These are phyloP conservation scores for Protomyctophum bolini DNA, from an alignment of 2,113 vertebrate genomes.

Conservation along the genomic window DNA sequence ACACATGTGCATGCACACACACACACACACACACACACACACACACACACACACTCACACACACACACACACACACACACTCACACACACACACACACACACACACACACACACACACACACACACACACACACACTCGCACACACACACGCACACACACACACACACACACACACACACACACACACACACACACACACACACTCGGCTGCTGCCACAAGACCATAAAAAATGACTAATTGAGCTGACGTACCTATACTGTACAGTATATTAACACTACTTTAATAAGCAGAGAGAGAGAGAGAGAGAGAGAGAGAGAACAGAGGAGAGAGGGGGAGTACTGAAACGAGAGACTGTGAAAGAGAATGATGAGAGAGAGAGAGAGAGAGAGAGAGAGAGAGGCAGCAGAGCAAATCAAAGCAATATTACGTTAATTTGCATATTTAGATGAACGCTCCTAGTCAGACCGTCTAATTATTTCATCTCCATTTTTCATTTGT, in stretches of 20 bases:
- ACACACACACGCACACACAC: neutral
- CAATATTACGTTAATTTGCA: conserved; percentile 83
- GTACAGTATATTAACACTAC: conserved; percentile 51
- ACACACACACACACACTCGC: neutral
- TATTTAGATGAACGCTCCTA: conserved; percentile 82
- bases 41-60: no score
- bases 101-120: conserved; percentile 26
- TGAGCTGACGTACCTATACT: conserved; percentile 44
- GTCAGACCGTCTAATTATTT: conserved; percentile 82
- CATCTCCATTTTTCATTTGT: conserved; percentile 79
- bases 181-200: conserved; percentile 1
- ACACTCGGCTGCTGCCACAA: neutral
- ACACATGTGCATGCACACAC: no score
- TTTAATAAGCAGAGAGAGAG: conserved; percentile 43
- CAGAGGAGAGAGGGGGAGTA: neutral
- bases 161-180: conserved; percentile 38
- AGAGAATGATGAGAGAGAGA: conserved; percentile 30
- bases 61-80: neutral
- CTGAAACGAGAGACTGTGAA: neutral
- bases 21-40: no score
- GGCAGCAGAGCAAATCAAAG: conserved; percentile 81
- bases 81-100: conserved; percentile 30
- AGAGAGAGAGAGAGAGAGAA: conserved; percentile 12
- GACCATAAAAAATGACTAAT: conserved; percentile 54
- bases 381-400: conserved; percentile 7